Evolutionary conservation across 2,888 invertebrate species (phyloP).

Genomic region (Notodonta ziczac): DNA sequence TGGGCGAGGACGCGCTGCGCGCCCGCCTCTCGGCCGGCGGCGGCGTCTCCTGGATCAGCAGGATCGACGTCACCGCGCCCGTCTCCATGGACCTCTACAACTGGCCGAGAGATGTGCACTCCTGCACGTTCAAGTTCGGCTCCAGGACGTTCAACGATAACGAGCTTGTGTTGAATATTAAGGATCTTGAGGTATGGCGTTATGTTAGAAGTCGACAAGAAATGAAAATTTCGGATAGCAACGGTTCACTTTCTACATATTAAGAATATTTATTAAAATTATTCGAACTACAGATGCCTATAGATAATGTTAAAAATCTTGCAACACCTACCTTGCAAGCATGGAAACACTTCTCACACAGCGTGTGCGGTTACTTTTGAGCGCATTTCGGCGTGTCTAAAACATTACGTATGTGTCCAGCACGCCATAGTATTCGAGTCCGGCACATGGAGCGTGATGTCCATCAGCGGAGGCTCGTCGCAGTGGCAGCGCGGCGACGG

Average conservation of each 20-base stretch:
- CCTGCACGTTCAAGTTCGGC: slow-evolving; percentile 87
- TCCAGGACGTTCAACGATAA: slow-evolving; percentile 88
- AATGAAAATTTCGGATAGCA: too few species aligned
- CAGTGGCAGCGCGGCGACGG: slow-evolving; percentile 32
- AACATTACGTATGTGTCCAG: slow-evolving; percentile 31
- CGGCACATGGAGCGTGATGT: slow-evolving; percentile 63
- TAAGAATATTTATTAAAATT: too few species aligned
- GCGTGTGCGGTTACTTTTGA: too few species aligned
- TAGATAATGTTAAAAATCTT: too few species aligned
- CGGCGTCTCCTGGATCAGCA: slow-evolving; percentile 72
- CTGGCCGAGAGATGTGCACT: slow-evolving; percentile 92
- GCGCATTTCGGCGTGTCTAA: neutral
- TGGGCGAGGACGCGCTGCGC: slow-evolving; percentile 86
- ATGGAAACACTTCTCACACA: too few species aligned
- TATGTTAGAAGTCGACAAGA: too few species aligned
- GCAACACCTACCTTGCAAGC: too few species aligned
- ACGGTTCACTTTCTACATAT: too few species aligned
- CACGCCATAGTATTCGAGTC: slow-evolving; percentile 56
- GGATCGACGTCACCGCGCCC: slow-evolving; percentile 63
- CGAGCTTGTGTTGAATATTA: slow-evolving; percentile 74
- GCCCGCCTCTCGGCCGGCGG: slow-evolving; percentile 87
- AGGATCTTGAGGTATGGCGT: slow-evolving; percentile 47
- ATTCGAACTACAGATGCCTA: too few species aligned
- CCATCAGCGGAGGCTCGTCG: slow-evolving; percentile 34
- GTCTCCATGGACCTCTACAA: slow-evolving; percentile 74